A percentile compares a stretch with the other conserved stretches of the same genome.
Conservation (phyloP, 1,140 invertebrate genomes). For the Leptinotarsa lineolata region DNA sequence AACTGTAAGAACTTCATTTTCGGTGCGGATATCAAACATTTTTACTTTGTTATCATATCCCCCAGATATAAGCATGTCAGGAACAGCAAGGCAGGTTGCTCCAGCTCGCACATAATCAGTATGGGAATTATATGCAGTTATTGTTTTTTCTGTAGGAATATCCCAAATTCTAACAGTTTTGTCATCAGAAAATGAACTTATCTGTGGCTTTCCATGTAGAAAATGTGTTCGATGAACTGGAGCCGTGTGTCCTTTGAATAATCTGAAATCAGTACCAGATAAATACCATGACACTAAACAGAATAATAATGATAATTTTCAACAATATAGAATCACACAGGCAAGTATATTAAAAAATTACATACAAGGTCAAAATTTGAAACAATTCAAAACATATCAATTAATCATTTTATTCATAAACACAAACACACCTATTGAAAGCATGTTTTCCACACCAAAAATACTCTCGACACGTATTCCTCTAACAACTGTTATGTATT, state of each 20-base stretch:
- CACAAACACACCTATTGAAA: too few species aligned
- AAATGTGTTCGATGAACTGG: slow-evolving; percentile 84
- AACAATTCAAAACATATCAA: too few species aligned
- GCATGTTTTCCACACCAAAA: too few species aligned
- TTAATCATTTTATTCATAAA: too few species aligned
- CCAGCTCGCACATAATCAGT: slow-evolving; percentile 84
- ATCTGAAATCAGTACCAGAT: slow-evolving; percentile 39
- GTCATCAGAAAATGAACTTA: slow-evolving; percentile 93
- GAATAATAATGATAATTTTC: too few species aligned
- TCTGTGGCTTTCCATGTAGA: slow-evolving; percentile 73
- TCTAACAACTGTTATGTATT: too few species aligned
- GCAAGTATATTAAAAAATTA: too few species aligned
- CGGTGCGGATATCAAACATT: slow-evolving; percentile 84
- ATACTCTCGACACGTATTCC: too few species aligned
- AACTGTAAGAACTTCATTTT: slow-evolving; percentile 72
- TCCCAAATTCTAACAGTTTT: slow-evolving; percentile 90
- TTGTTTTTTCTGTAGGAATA: slow-evolving; percentile 78
- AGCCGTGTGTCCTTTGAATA: slow-evolving; percentile 69
- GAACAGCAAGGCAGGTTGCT: slow-evolving; percentile 73
- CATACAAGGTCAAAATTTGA: too few species aligned
- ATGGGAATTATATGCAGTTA: slow-evolving; percentile 71
- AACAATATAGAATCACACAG: too few species aligned
- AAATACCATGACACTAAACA: neutral
- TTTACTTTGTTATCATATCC: slow-evolving; percentile 92
- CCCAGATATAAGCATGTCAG: slow-evolving; percentile 81